Evolutionary conservation across 2,113 vertebrate genomes (phyloP).

Genomic region (Odobenus rosmarus): DNA sequence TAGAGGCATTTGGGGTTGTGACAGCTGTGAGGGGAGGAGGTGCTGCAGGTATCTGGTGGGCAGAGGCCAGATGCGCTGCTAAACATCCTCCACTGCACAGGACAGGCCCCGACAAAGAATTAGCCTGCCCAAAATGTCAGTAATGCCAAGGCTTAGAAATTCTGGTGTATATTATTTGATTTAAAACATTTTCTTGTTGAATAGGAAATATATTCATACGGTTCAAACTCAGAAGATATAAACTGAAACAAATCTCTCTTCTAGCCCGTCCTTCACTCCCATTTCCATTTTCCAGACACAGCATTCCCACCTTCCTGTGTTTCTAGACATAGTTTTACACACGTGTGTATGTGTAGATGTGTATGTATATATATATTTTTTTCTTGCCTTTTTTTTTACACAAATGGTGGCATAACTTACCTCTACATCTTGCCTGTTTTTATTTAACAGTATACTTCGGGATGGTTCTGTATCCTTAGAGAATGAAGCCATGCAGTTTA

Average conservation of each 20-base stretch:
- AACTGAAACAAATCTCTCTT: neutral
- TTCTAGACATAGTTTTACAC: neutral
- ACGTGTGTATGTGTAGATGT: neutral
- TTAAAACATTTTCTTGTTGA: neutral
- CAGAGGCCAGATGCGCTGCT: neutral
- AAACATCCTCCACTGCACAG: neutral
- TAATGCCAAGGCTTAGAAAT: neutral
- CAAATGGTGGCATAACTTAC: neutral
- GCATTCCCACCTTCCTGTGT: neutral
- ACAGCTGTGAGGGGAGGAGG: neutral
- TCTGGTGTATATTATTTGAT: neutral
- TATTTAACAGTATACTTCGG: neutral
- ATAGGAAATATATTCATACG: neutral
- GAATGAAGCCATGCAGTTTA: neutral
- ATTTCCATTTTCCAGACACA: neutral
- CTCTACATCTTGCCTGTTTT: neutral
- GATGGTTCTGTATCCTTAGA: constrained; percentile 15
- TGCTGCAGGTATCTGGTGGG: neutral
- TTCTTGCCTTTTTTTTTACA: neutral
- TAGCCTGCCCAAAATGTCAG: neutral
- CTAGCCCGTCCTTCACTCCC: neutral
- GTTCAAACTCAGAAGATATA: neutral
- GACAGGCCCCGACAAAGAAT: neutral
- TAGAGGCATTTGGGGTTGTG: neutral
- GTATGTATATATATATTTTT: neutral